Percentiles rank a stretch among this genome's conserved stretches.
Evolutionary conservation across 92 coral and sea anemone genomes (phyloP).

Genomic region (Palythoa heliodiscus): DNA sequence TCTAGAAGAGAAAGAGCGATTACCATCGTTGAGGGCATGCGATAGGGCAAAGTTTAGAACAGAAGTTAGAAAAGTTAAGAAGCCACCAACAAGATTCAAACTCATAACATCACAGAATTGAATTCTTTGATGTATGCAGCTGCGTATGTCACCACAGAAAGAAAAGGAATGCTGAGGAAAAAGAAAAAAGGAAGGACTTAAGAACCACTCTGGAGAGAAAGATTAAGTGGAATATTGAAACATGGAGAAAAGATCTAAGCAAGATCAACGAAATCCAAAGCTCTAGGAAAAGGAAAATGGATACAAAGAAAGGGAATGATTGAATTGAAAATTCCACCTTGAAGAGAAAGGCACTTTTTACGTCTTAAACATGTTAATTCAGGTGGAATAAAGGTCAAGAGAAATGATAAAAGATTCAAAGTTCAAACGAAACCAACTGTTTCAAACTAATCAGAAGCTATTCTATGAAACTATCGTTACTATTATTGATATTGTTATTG

Average conservation of each 20-base stretch:
- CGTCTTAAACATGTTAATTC: too few species aligned
- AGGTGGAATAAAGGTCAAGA: too few species aligned
- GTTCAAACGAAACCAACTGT: too few species aligned
- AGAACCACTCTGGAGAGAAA: conserved; percentile 26
- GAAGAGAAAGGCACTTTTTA: conserved; percentile 43
- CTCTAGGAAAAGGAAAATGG: conserved; percentile 13
- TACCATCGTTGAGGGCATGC: conserved; percentile 45
- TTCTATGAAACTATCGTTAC: too few species aligned
- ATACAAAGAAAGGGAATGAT: conserved; percentile 2
- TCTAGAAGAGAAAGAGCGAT: conserved; percentile 34
- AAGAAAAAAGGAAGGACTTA: conserved; percentile 29
- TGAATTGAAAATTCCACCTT: conserved; percentile 18
- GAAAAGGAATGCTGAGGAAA: neutral
- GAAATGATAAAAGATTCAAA: too few species aligned
- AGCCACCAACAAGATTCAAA: conserved; percentile 20
- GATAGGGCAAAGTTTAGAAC: conserved; percentile 32
- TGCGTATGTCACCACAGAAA: conserved; percentile 21
- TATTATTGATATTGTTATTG: too few species aligned
- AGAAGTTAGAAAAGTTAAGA: conserved; percentile 11
- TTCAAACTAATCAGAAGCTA: too few species aligned
- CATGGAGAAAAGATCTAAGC: conserved; percentile 26
- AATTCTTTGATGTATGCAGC: conserved; percentile 28
- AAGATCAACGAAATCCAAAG: conserved; percentile 37
- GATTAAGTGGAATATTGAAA: conserved; percentile 17
- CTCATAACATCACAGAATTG: conserved; percentile 1